Base-by-base conservation (phyloP, 92 coral and sea anemone genomes). In the Porites rus region DNA sequence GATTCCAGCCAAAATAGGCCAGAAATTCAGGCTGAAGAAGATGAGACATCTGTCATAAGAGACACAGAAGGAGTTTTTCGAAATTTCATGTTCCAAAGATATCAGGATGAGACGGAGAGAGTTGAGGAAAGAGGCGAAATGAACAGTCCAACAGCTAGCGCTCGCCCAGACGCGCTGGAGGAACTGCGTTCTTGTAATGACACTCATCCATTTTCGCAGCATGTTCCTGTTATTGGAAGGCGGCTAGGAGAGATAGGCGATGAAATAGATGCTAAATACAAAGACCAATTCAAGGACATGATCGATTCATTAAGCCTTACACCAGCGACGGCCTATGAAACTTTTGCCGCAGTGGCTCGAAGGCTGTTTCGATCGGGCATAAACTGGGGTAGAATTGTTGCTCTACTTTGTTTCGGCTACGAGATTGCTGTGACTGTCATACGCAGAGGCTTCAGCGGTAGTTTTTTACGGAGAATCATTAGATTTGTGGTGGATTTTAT, bases 171-270 rank as follows among this genome's bases (percentile, higher is more conserved):
- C 88, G 99, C 99, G n/a, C 78, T 97, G 51, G 99, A 97, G 82
- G 99, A 97, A 82, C 92, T 97, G 51, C 96, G 99, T 53, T 95
- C 98, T 60, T 93, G 94, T 75, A 91, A 91, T 76, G 95, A 95
- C 51, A 92, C 80, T 71, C 88, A 87, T 69, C 92, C 93, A 60
- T 75, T 88, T 72, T 89, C 94, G 10, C 90, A 88, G 68, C 92
- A 94, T 73, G 95, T 97, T 51, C 90, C 93, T 50, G 87, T 87
- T 50, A 93, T 97, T 56, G 98, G 99, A 13, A 90, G 90, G 72
- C 96, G 98, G 22, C 89, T 97, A 56, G 98, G 98, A 79, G 99
- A 97, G 78, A 93, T 97, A 54, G 99, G 99, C 54, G 99, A 97
- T 86, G 98, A 97, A 81, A 97, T 97, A 52, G 97, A 95, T 75